Conservation (phyloP, 2,797 vertebrate genomes). For the Microhierax caerulescens region DNA sequence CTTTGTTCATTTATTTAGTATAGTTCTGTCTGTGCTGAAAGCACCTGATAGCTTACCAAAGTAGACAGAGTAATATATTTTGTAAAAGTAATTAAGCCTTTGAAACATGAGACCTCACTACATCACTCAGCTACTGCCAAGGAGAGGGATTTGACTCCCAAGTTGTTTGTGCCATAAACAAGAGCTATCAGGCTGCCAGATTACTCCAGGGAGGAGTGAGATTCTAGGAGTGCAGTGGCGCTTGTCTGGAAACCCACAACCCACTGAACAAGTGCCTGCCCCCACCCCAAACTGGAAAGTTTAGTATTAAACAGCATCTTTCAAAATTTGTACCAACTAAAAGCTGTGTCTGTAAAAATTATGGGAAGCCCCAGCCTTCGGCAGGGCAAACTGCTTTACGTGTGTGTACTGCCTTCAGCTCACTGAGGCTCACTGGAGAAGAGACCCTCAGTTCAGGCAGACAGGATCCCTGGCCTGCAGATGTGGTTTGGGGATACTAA, state of each 20-base stretch:
- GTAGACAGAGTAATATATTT: constrained; percentile 38
- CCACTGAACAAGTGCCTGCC: neutral
- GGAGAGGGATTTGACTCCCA: constrained; percentile 28
- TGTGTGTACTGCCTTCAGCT: neutral
- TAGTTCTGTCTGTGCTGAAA: neutral
- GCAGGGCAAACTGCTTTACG: neutral
- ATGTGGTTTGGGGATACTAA: neutral
- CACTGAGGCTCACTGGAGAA: neutral
- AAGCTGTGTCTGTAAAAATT: neutral
- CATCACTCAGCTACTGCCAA: constrained; percentile 12
- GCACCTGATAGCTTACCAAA: constrained; percentile 24
- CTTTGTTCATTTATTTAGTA: constrained; percentile 45
- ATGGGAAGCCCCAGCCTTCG: neutral
- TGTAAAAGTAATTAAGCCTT: constrained; percentile 64
- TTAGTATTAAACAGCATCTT: neutral
- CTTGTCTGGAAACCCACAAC: neutral
- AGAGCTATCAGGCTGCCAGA: neutral
- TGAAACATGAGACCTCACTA: constrained; percentile 40
- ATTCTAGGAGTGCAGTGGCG: neutral
- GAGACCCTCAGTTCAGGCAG: neutral
- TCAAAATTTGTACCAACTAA: neutral
- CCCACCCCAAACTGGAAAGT: neutral
- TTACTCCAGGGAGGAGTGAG: neutral
- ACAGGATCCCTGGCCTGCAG: neutral
- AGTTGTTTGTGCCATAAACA: constrained; percentile 48